Conservation (phyloP, 1,140 invertebrate genomes). For the Chironomus striatipennis region DNA sequence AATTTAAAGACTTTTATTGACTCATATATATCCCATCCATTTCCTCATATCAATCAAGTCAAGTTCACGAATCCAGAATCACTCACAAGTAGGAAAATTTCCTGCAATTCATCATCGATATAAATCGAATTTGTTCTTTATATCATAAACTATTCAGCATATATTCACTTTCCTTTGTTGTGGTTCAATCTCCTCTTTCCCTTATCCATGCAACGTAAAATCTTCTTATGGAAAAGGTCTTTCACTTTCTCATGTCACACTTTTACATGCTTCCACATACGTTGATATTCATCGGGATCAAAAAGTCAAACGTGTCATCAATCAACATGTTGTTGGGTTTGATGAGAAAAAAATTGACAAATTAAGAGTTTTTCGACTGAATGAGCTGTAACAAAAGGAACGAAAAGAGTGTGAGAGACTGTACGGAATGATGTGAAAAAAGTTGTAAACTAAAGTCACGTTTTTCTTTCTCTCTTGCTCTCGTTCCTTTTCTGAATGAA, state of each 20-base stretch:
- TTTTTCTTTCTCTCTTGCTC: not conserved
- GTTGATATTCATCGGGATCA: not conserved
- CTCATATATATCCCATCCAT: not conserved
- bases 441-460: not conserved
- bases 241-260: not conserved
- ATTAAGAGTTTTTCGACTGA: not conserved
- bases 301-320: conserved; percentile 22
- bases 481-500: not conserved
- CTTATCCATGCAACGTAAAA: not conserved
- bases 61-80: not conserved
- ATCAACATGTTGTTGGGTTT: conserved; percentile 16
- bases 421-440: too few species aligned
- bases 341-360: conserved; percentile 20
- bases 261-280: not conserved
- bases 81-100: not conserved
- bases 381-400: not conserved
- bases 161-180: not conserved
- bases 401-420: not conserved
- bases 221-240: not conserved
- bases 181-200: not conserved
- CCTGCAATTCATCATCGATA: not conserved
- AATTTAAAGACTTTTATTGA: not conserved
- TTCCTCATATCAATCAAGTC: not conserved
- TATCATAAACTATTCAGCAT: not conserved
- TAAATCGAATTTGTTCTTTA: not conserved